These are phyloP conservation scores for Oryzias melastigma DNA, from an alignment of 2,113 vertebrate genomes.

Conservation along the genomic window DNA sequence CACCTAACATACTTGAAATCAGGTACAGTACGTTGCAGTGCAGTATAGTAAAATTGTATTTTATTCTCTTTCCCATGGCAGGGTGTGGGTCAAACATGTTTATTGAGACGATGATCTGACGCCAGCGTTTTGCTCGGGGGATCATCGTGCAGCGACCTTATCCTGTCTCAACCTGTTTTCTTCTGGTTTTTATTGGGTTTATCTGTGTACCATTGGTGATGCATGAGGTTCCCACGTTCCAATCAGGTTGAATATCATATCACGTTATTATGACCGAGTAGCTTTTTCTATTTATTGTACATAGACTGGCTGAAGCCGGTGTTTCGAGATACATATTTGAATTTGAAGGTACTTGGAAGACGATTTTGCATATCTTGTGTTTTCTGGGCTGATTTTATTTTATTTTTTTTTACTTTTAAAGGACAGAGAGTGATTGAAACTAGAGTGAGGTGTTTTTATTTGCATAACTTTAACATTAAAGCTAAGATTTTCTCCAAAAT, in stretches of 20 bases:
- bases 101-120: constrained; percentile 12
- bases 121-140: constrained; percentile 10
- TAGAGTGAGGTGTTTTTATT: no score
- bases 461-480: no score
- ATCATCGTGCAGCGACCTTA: constrained; percentile 20
- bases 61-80: constrained; percentile 69
- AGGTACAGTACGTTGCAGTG: constrained; percentile 92
- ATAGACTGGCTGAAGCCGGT: constrained; percentile 69
- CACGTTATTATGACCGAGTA: constrained; percentile 57
- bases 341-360: constrained; percentile 45
- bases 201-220: constrained; percentile 82
- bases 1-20: constrained; percentile 96
- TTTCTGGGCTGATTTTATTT: constrained; percentile 38
- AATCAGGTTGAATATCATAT: constrained; percentile 52
- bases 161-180: constrained; percentile 20
- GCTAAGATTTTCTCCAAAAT: no score
- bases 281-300: constrained; percentile 68
- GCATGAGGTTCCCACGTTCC: constrained; percentile 86
- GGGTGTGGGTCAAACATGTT: constrained; percentile 69
- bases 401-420: constrained; percentile 8
- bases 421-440: constrained; percentile 5
- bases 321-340: constrained; percentile 33
- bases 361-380: constrained; percentile 97
- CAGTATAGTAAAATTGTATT: constrained; percentile 81
- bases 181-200: constrained; percentile 56